A percentile compares a stretch with the other conserved stretches of the same genome.
Evolutionary conservation across 1,140 invertebrate species (phyloP).

Genomic region (Calephelis nemesis): DNA sequence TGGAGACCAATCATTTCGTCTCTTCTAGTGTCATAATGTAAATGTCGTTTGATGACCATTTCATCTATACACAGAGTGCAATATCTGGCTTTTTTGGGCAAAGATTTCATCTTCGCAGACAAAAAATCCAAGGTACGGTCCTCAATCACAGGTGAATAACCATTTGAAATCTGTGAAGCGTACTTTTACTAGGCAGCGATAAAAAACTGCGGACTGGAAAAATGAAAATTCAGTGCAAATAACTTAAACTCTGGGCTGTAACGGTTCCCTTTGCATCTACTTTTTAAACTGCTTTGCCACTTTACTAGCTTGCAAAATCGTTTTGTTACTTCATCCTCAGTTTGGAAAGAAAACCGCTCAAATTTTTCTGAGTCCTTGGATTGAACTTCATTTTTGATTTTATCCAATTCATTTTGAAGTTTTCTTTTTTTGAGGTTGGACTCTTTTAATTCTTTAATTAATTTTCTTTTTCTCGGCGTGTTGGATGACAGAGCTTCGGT

Average conservation of each 20-base stretch:
- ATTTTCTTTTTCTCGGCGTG: too few species aligned
- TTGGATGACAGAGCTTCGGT: too few species aligned
- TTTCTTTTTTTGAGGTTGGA: too few species aligned
- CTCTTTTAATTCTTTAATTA: too few species aligned
- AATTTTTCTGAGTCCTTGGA: too few species aligned
- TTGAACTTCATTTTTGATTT: too few species aligned
- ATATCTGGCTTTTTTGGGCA: background rate
- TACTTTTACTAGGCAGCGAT: constrained; percentile 25
- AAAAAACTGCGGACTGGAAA: constrained; percentile 26
- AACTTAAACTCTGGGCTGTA: constrained; percentile 5
- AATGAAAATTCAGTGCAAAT: constrained; percentile 15
- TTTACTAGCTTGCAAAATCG: constrained; percentile 22
- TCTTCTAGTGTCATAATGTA: constrained; percentile 31
- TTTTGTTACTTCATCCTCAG: constrained; percentile 23
- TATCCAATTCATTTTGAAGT: too few species aligned
- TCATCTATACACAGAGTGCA: constrained; percentile 33
- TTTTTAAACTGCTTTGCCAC: constrained; percentile 26
- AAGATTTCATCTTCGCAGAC: background rate
- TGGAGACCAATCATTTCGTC: constrained; percentile 38
- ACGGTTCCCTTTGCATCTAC: constrained; percentile 19
- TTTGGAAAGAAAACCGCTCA: too few species aligned
- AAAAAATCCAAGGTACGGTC: background rate
- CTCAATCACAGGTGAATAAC: constrained; percentile 24
- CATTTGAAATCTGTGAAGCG: constrained; percentile 23
- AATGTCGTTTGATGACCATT: constrained; percentile 32